A percentile compares a stretch with the other conserved stretches of the same genome.
Evolutionary conservation across 2,797 vertebrate species (phyloP).

Genomic region (Graptemys geographica): DNA sequence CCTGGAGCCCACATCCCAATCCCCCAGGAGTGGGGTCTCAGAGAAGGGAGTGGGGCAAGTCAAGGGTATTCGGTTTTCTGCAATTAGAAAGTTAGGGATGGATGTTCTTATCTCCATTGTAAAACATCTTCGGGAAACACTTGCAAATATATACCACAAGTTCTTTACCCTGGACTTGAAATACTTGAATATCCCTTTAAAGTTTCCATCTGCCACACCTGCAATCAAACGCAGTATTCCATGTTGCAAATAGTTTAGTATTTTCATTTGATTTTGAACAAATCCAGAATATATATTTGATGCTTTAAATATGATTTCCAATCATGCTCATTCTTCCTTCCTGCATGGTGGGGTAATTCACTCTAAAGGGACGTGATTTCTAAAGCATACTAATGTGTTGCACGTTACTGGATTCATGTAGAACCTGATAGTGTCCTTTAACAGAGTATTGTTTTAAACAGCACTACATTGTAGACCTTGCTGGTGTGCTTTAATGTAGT

Average conservation of each 20-base stretch:
- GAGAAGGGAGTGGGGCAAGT: too few relatives aligned
- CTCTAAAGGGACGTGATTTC: background rate
- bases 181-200: background rate
- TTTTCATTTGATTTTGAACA: background rate
- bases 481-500: background rate
- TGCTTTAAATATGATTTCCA: background rate
- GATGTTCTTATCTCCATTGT: background rate
- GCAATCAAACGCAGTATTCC: background rate
- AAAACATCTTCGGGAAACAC: background rate
- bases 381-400: background rate
- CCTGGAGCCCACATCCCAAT: too few relatives aligned
- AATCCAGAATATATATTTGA: background rate
- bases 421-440: background rate
- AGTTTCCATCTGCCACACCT: background rate
- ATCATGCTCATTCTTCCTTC: background rate
- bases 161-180: rapidly evolving
- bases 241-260: background rate
- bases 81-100: background rate
- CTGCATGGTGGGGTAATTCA: background rate
- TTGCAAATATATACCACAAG: background rate
- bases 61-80: background rate
- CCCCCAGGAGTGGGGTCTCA: too few relatives aligned
- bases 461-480: background rate
- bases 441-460: background rate
- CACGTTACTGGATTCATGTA: background rate